Evolutionary conservation across 2,797 vertebrate species (phyloP).

Genomic region (Gorsachius magnificus): DNA sequence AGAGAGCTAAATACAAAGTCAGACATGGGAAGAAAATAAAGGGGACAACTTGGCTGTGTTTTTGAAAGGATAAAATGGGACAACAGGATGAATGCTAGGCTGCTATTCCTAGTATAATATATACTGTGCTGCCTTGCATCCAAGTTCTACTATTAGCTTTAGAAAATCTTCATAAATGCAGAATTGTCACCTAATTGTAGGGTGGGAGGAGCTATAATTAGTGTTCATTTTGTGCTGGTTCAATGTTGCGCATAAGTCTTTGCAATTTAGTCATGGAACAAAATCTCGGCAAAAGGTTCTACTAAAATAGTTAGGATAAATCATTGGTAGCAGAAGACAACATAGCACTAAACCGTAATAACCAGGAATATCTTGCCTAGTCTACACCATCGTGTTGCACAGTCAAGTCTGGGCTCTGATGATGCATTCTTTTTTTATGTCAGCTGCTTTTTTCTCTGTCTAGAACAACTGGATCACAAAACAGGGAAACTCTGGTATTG

Average conservation of each 20-base stretch:
- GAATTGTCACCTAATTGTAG: neutral
- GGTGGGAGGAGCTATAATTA: neutral
- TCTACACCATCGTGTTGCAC: accelerated
- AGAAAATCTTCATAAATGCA: neutral
- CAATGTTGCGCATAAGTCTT: neutral
- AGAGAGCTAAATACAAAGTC: neutral
- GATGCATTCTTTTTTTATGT: neutral
- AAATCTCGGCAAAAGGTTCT: neutral
- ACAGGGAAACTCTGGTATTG: neutral
- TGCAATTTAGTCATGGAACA: neutral
- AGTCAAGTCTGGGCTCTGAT: neutral
- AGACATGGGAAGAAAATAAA: neutral
- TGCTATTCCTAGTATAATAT: neutral
- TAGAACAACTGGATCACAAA: neutral
- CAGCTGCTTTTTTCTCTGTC: neutral
- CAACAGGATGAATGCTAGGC: neutral
- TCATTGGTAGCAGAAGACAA: neutral
- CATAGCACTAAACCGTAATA: neutral
- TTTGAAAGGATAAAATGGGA: neutral
- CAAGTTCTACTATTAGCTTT: neutral
- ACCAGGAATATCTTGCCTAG: neutral
- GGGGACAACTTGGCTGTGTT: neutral
- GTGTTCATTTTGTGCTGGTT: neutral
- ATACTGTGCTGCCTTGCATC: neutral
- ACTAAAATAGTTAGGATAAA: neutral